Percentiles rank a stretch among this genome's conserved stretches.
Evolutionary conservation across 2,888 invertebrate species (phyloP).

Genomic region (Drosophila sordidula): DNA sequence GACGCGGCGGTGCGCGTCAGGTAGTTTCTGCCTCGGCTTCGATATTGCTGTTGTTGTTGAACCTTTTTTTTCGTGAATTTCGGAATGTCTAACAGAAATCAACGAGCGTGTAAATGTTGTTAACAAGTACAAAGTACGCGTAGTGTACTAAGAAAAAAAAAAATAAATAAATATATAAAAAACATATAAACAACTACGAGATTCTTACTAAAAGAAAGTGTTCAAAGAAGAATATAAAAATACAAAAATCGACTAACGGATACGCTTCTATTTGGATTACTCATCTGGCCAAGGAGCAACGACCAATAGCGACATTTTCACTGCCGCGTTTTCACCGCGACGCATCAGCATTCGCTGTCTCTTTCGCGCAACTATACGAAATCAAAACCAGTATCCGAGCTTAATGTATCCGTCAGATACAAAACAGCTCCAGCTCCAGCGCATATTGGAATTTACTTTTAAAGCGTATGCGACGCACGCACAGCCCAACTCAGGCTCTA

Average conservation of each 20-base stretch:
- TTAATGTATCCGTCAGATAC: constrained; percentile 77
- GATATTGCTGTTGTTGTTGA: constrained; percentile 34
- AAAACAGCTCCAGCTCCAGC: constrained; percentile 49
- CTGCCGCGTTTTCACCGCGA: constrained; percentile 45
- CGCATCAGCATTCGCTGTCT: constrained; percentile 22
- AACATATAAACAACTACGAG: constrained; percentile 35
- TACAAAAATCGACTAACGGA: constrained; percentile 20
- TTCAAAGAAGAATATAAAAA: not conserved
- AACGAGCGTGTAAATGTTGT: constrained; percentile 69
- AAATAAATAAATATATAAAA: too few relatives aligned
- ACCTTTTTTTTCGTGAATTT: constrained; percentile 31
- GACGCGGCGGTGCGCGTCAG: constrained; percentile 70
- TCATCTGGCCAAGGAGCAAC: constrained; percentile 66
- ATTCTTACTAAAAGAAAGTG: constrained; percentile 24
- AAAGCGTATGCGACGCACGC: constrained; percentile 65
- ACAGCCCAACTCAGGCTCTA: constrained; percentile 50
- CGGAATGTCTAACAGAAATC: constrained; percentile 46
- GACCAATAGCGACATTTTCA: constrained; percentile 58
- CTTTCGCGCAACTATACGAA: constrained; percentile 53
- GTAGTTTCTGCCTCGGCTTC: constrained; percentile 61
- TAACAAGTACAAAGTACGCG: constrained; percentile 48
- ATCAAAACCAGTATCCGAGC: constrained; percentile 77
- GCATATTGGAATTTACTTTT: constrained; percentile 77
- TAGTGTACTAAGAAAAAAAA: constrained; percentile 31
- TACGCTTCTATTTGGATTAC: constrained; percentile 60